Evolutionary conservation across 1,140 invertebrate genomes (phyloP), one percentile per base, ranked within the genome.

Genomic region (Apis florea): DNA sequence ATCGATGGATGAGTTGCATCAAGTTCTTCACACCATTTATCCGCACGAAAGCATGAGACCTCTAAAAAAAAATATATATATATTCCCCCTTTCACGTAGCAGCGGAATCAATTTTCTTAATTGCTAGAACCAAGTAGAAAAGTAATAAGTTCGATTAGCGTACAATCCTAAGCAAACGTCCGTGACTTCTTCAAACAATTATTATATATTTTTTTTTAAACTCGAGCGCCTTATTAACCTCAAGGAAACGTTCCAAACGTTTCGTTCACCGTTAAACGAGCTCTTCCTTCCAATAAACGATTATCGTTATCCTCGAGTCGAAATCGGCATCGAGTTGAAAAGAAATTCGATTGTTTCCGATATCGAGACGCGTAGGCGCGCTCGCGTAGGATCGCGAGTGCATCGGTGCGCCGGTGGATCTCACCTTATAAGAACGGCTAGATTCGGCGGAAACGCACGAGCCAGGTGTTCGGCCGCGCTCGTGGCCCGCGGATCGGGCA

Each of bases 391-490:
- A 19, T n/a, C 21, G 79, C 31, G 58, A 40, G 58, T 26, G 49
- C 63, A 75, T 61, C 75, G 21, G 53, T 69, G 24, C 54, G 56
- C 54, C 59, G 47, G 71, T 24, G 64, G 26, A 24, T 79, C 84
- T 61, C 68, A 26, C 84, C 85, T 83, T 86, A 83, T 86, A 86
- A 63, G 75, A 86, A 74, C 40, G 72, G 83, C 70, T 12, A 31
- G 1, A 9, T 47, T 8, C 58, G 47, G 59, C 69, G 80, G 17
- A 77, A 58, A 17, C 51, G 51, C 76, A 71, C 70, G 73, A 86
- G 71, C 24, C 69, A 3, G 54, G 21, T 74, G 24, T 47, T 76
- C 67, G 59, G 64, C 26, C 21, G 53, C 24, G n/a, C 31, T 58
- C 69, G 83, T 56, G 54, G 54, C 9, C 49, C 69, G 67, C 3